Conservation (phyloP, 2,888 invertebrate genomes). For the Mythimna ferrago region DNA sequence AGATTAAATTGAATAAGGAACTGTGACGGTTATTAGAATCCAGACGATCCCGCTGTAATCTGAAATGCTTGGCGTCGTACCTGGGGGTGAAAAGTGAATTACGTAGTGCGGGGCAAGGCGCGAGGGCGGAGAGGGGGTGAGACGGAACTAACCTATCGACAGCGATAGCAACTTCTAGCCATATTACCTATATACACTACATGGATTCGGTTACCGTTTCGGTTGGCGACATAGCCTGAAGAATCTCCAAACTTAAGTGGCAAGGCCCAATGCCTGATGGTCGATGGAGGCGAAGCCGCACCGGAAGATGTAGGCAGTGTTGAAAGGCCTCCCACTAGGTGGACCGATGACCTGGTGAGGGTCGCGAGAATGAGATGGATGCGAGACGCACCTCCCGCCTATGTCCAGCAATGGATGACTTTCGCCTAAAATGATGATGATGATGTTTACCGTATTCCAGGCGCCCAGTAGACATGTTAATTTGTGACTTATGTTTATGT, state of each 20-base stretch:
- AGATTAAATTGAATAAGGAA: background rate
- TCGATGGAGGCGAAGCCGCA: too few relatives aligned
- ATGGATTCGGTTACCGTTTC: conserved; percentile 24
- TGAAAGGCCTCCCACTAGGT: too few relatives aligned
- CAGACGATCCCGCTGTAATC: background rate
- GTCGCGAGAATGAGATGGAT: too few relatives aligned
- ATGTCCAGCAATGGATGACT: too few relatives aligned
- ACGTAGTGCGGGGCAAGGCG: conserved; percentile 4
- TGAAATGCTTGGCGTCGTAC: conserved; percentile 14
- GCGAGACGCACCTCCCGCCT: too few relatives aligned
- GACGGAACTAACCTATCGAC: conserved; percentile 26
- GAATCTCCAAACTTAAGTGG: too few relatives aligned
- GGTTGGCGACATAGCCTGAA: too few relatives aligned
- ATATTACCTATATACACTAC: conserved; percentile 28
- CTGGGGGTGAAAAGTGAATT: conserved; percentile 42
- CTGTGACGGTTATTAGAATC: conserved; percentile 11
- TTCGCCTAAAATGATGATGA: too few relatives aligned
- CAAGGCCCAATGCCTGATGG: too few relatives aligned
- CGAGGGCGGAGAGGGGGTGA: background rate
- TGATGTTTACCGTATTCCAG: background rate
- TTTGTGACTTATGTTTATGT: background rate
- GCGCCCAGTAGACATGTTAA: conserved; percentile 4
- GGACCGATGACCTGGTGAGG: too few relatives aligned
- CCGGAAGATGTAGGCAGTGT: too few relatives aligned
- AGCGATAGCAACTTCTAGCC: background rate